A percentile compares a stretch with the other conserved stretches of the same genome.
These are phyloP conservation scores for Drosophila burlai DNA, from an alignment of 1,140 invertebrate species.

Conservation along the genomic window DNA sequence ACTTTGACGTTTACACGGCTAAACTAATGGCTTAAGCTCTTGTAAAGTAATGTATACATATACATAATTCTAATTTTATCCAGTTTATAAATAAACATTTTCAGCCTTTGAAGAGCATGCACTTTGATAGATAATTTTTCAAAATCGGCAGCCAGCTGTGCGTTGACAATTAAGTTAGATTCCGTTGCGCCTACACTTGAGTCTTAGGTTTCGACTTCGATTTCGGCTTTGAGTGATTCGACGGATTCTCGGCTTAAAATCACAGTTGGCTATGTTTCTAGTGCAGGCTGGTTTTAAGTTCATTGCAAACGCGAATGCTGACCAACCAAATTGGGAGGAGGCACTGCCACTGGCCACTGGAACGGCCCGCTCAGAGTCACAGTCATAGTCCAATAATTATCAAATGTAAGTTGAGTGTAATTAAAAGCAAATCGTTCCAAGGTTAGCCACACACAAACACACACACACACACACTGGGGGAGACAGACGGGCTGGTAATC, in stretches of 20 bases:
- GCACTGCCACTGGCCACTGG: slow-evolving; percentile 11
- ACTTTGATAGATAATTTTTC: background rate
- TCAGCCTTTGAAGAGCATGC: background rate
- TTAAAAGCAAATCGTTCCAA: slow-evolving; percentile 68
- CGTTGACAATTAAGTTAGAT: slow-evolving; percentile 12
- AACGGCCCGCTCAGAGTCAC: slow-evolving; percentile 17
- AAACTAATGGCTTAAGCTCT: too few relatives aligned
- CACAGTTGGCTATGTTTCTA: slow-evolving; percentile 25
- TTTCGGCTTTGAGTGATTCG: background rate
- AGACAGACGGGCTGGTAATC: slow-evolving; percentile 1
- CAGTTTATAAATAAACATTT: too few relatives aligned
- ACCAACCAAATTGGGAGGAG: slow-evolving; percentile 35
- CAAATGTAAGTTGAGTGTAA: slow-evolving; percentile 56
- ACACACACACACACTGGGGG: background rate
- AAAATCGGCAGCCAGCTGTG: background rate
- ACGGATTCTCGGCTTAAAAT: slow-evolving; percentile 5
- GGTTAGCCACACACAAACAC: slow-evolving; percentile 28
- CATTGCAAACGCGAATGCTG: slow-evolving; percentile 58
- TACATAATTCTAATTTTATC: too few relatives aligned
- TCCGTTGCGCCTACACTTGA: slow-evolving; percentile 16
- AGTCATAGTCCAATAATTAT: slow-evolving; percentile 79
- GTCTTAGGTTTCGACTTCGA: background rate
- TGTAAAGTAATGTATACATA: too few relatives aligned
- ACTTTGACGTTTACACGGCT: too few relatives aligned
- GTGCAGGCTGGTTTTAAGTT: slow-evolving; percentile 59